phyloP scores from a whole-genome alignment of 2,797 vertebrate genomes.

The Sphenopsis melanotis region DNA sequence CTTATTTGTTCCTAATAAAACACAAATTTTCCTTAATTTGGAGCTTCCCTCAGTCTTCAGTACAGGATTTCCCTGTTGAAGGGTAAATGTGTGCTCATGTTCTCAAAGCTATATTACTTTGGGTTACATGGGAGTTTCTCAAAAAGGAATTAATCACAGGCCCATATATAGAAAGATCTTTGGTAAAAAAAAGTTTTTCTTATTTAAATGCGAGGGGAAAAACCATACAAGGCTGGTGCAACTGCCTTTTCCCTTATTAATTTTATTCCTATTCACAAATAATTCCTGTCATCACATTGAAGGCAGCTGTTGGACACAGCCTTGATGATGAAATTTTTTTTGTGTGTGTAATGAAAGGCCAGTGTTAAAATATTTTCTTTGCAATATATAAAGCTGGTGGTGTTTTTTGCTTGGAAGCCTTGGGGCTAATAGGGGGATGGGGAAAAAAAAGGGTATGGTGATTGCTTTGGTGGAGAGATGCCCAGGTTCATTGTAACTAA shows the following conservation, averaged over 20 bases:
- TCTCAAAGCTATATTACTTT: background rate
- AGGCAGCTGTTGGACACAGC: background rate
- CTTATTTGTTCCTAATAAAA: background rate
- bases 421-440: background rate
- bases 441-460: background rate
- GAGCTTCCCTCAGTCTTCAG: background rate
- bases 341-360: background rate
- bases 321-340: background rate
- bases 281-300: background rate
- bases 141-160: background rate
- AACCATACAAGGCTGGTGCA: accelerated
- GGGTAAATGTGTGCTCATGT: accelerated
- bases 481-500: background rate
- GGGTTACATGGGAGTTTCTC: background rate
- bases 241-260: background rate
- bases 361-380: background rate
- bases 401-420: background rate
- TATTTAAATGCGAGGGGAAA: background rate
- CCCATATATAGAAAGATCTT: background rate
- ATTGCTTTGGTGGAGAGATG: background rate
- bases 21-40: background rate
- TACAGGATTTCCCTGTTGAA: background rate
- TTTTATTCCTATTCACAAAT: background rate
- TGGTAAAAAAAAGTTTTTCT: background rate
- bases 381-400: accelerated